Percentiles rank a stretch among this genome's conserved stretches.
phyloP scores from a whole-genome alignment of 2,888 invertebrate genomes.

The Gortyna flavago region DNA sequence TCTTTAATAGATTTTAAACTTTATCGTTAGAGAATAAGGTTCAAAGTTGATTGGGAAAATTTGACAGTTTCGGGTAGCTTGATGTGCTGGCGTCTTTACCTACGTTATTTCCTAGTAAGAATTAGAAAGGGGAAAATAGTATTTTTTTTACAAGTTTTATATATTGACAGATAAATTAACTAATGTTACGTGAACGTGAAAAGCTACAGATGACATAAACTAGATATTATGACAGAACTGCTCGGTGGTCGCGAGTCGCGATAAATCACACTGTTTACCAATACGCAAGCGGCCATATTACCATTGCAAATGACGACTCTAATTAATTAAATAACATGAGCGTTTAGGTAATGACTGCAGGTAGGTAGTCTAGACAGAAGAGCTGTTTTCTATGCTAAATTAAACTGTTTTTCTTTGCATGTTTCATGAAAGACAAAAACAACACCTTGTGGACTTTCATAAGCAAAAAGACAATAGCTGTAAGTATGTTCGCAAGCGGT shows the following conservation, averaged over 20 bases:
- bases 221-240: neutral
- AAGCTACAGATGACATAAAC: neutral
- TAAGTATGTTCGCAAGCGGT: neutral
- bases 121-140: neutral
- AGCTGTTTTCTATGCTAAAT: neutral
- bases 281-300: constrained; percentile 36
- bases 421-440: neutral
- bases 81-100: too few species aligned
- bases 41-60: too few species aligned
- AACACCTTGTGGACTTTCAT: neutral
- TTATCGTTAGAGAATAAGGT: too few species aligned
- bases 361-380: constrained; percentile 18
- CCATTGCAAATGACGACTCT: constrained; percentile 22
- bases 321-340: constrained; percentile 29
- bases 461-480: neutral
- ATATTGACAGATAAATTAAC: neutral
- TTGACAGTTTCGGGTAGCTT: too few species aligned
- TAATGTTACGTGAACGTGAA: neutral
- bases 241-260: constrained; percentile 26
- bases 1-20: too few species aligned
- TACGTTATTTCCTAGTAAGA: neutral
- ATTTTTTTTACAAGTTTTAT: neutral
- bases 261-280: constrained; percentile 40
- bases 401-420: neutral
- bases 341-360: constrained; percentile 35